Base-by-base conservation (phyloP, 2,113 vertebrate species). In the Chamaea fasciata region DNA sequence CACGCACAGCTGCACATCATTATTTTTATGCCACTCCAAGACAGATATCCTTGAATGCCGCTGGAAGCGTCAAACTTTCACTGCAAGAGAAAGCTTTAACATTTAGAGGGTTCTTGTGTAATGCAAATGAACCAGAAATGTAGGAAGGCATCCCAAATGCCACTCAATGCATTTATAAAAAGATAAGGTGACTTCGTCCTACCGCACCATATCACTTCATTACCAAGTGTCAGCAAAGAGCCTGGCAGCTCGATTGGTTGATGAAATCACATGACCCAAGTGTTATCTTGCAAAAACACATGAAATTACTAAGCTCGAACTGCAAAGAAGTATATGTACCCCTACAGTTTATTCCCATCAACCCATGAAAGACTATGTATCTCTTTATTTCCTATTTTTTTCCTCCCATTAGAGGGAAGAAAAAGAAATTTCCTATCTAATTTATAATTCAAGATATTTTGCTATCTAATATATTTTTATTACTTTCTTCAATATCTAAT, bases 151-250 rank as follows among this genome's bases (percentile, higher is more conserved):
- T 92, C 94, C 75, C 81, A 94, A 97, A 92, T 89, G 91, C 95
- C 90, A 89, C 77, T 93, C 90, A 95, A 90, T 95, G 95, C 71
- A 92, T 97, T 96, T 96, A 97, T 96, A 87, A 92, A 94, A 95
- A 90, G 90, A 91, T 93, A 90, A 95, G 80, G 91, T 90, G 88
- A 95, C 90, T 82, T 68, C 78, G 78, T 96, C 94, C 80, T 96
- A 94, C 76, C 44, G 81, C 92, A 57, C 90, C 65, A 30, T 93
- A 93, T 95, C 88, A 89, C 83, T 96, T 95, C 95, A 96, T 97
- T 96, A 95, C 94, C 2, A 3, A 95, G 78, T 92, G 92, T 93
- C 96, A 97, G 77, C 13, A 4, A 82, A 91, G 75, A 94, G 59
- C 53, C 88, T 87, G 74, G 81, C 78, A 87, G 86, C 88, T 89